These are phyloP conservation scores for Zosterops borbonicus DNA, from an alignment of 2,113 vertebrate genomes.

Conservation along the genomic window DNA sequence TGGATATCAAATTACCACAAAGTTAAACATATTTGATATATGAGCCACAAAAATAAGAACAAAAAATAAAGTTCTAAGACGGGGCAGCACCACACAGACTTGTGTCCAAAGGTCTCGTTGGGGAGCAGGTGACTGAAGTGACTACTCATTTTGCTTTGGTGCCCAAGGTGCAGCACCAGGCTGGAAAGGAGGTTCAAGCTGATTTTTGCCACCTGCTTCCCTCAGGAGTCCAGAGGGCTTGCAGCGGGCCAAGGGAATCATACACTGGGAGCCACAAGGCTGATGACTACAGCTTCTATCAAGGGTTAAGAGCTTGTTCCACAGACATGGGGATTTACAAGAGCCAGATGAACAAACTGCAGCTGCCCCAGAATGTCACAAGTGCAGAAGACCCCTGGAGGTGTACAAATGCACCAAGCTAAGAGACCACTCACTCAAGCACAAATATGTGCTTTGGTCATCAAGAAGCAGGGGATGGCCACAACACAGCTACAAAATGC, in stretches of 20 bases:
- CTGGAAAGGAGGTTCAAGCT: not conserved
- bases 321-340: not conserved
- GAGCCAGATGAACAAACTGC: not conserved
- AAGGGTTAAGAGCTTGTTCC: not conserved
- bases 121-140: not conserved
- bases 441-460: not conserved
- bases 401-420: not conserved
- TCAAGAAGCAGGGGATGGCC: not conserved
- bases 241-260: not conserved
- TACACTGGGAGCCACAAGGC: not conserved
- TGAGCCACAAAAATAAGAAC: not conserved
- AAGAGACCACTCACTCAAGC: fast-evolving
- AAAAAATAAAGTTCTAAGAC: not conserved
- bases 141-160: not conserved
- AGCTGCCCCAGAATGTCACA: not conserved
- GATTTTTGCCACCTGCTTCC: not conserved
- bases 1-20: not conserved
- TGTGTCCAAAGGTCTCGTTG: not conserved
- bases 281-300: not conserved
- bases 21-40: not conserved
- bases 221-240: not conserved
- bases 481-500: not conserved
- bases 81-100: not conserved
- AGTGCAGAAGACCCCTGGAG: not conserved
- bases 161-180: not conserved